phyloP scores from a whole-genome alignment of 2,113 vertebrate genomes.

The Oreochromis spilurus region DNA sequence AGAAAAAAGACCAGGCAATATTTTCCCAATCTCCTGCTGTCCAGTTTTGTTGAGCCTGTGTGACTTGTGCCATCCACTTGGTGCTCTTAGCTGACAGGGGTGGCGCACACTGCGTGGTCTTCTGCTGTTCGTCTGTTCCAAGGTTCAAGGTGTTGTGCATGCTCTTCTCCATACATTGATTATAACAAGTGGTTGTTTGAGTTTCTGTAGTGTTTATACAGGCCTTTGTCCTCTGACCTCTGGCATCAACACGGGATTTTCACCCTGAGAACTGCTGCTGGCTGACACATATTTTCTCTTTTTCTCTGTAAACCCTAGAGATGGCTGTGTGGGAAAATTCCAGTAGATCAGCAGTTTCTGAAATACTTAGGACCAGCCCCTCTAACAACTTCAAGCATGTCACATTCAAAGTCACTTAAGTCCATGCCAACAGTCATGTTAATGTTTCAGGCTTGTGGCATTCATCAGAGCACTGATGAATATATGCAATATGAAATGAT shows the following conservation, averaged over 20 bases:
- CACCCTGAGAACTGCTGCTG: not conserved
- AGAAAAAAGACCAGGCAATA: not conserved
- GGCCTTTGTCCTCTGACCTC: not conserved
- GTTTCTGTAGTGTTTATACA: not conserved
- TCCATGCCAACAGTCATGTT: not conserved
- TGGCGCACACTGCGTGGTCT: not conserved
- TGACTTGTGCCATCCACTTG: not conserved
- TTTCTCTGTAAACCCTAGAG: not conserved
- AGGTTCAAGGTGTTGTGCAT: not conserved
- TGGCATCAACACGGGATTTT: not conserved
- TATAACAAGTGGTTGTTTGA: not conserved
- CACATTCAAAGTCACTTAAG: not conserved
- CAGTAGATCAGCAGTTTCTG: not conserved
- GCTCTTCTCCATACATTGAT: not conserved
- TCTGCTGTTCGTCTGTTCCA: not conserved
- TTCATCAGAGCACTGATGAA: not conserved
- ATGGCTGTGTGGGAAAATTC: not conserved
- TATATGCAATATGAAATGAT: not conserved
- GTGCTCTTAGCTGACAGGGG: not conserved
- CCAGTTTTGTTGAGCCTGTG: not conserved
- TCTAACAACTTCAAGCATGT: not conserved
- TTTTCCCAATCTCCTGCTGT: not conserved
- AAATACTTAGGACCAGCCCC: not conserved
- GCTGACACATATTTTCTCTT: not conserved
- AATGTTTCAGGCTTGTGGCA: not conserved